phyloP scores from a whole-genome alignment of 2,888 invertebrate species.

The Latheticus oryzae region DNA sequence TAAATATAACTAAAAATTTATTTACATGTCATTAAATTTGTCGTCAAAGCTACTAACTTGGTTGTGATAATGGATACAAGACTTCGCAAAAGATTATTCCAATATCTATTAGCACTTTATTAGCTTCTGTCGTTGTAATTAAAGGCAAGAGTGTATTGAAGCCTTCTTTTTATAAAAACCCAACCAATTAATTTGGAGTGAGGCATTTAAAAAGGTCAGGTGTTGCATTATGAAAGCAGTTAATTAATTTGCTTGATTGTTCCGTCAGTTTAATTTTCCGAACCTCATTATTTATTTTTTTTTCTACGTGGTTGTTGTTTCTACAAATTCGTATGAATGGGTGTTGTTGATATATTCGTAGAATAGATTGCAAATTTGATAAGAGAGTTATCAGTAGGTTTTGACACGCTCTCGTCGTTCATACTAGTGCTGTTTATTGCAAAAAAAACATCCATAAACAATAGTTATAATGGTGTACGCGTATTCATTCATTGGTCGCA shows the following conservation, averaged over 20 bases:
- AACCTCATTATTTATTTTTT: neutral
- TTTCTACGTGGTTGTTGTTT: neutral
- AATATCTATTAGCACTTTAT: slow-evolving; percentile 6
- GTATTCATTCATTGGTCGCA: slow-evolving; percentile 24
- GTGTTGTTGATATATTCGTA: too few relatives aligned
- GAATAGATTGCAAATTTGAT: too few relatives aligned
- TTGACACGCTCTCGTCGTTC: too few relatives aligned
- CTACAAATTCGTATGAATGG: too few relatives aligned
- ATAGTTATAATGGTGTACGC: slow-evolving; percentile 20
- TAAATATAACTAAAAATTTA: too few relatives aligned
- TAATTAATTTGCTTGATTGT: slow-evolving; percentile 12
- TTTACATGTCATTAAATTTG: too few relatives aligned
- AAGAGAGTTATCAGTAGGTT: too few relatives aligned
- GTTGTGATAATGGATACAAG: too few relatives aligned
- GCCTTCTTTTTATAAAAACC: slow-evolving; percentile 7
- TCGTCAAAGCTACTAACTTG: too few relatives aligned
- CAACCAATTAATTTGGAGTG: slow-evolving; percentile 11
- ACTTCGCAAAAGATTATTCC: too few relatives aligned
- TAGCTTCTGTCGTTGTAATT: slow-evolving; percentile 7
- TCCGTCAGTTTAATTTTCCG: too few relatives aligned
- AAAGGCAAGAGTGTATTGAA: slow-evolving; percentile 6
- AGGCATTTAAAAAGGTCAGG: slow-evolving; percentile 20
- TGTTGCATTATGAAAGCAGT: slow-evolving; percentile 15
- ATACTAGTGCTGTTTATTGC: too few relatives aligned
- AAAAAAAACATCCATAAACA: slow-evolving; percentile 19